phyloP scores from a whole-genome alignment of 1,140 invertebrate species.

The Manduca sexta region DNA sequence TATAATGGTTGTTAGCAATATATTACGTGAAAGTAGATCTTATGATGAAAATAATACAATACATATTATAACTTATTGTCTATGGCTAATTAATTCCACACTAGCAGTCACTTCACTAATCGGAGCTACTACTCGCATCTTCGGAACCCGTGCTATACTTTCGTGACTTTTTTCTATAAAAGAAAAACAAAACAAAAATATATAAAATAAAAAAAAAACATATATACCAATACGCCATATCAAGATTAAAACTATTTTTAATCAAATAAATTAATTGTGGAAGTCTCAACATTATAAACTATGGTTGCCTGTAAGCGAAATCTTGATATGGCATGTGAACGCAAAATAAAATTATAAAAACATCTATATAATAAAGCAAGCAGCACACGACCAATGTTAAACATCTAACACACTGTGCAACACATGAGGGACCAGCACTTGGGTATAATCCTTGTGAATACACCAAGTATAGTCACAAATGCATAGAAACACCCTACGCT shows the following conservation, averaged over 20 bases:
- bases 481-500: background rate
- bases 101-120: conserved; percentile 52
- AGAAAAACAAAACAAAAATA: conserved; percentile 43
- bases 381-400: conserved; percentile 41
- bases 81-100: conserved; percentile 23
- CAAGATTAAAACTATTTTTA: too few relatives aligned
- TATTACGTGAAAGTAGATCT: conserved; percentile 24
- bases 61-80: conserved; percentile 44
- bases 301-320: background rate
- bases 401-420: conserved; percentile 29
- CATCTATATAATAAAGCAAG: conserved; percentile 29
- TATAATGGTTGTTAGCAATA: conserved; percentile 9
- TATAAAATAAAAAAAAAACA: conserved; percentile 32
- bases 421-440: background rate
- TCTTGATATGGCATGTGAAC: conserved; percentile 16
- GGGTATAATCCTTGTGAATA: conserved; percentile 6
- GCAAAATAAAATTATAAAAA: conserved; percentile 36
- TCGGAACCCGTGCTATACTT: conserved; percentile 68
- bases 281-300: background rate
- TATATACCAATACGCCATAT: conserved; percentile 9
- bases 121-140: conserved; percentile 64
- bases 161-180: conserved; percentile 72
- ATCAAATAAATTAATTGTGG: background rate
- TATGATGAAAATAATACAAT: conserved; percentile 34
- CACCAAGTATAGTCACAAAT: background rate